These are phyloP conservation scores for Hapalemur alaotrensis DNA, from an alignment of 2,797 vertebrate genomes.

Conservation along the genomic window DNA sequence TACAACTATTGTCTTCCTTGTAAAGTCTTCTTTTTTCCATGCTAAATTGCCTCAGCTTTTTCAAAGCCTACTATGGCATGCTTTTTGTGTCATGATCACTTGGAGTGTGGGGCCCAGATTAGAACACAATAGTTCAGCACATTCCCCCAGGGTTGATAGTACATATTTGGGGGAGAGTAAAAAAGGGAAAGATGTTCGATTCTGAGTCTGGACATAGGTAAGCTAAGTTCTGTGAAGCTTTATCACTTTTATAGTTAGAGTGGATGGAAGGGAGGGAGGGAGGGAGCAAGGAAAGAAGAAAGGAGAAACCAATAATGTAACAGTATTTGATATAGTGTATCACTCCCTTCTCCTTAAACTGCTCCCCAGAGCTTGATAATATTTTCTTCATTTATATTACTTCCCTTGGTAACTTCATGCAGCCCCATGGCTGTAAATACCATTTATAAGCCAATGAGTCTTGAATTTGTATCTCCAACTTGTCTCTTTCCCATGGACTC, in stretches of 20 bases:
- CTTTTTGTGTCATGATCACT: neutral
- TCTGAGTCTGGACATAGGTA: neutral
- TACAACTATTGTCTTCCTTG: neutral
- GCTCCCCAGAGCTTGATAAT: neutral
- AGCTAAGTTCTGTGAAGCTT: neutral
- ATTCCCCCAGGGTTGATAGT: neutral
- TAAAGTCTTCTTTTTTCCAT: conserved; percentile 12
- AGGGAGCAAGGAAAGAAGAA: neutral
- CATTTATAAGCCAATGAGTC: neutral
- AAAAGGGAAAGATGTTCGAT: neutral
- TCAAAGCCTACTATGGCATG: neutral
- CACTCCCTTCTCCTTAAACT: conserved; percentile 13
- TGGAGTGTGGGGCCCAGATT: neutral
- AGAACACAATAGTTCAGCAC: neutral
- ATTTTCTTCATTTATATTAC: conserved; percentile 47
- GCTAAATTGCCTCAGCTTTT: neutral
- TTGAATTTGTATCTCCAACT: neutral
- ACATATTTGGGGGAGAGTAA: neutral
- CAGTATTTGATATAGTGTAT: neutral
- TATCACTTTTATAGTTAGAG: neutral
- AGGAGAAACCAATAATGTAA: neutral
- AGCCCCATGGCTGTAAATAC: conserved; percentile 18
- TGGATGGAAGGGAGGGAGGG: neutral
- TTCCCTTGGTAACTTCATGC: neutral
- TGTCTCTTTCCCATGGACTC: neutral